Percentiles rank a stretch among this genome's conserved stretches.
Conservation (phyloP, 2,888 invertebrate species). For the Archips xylosteana region DNA sequence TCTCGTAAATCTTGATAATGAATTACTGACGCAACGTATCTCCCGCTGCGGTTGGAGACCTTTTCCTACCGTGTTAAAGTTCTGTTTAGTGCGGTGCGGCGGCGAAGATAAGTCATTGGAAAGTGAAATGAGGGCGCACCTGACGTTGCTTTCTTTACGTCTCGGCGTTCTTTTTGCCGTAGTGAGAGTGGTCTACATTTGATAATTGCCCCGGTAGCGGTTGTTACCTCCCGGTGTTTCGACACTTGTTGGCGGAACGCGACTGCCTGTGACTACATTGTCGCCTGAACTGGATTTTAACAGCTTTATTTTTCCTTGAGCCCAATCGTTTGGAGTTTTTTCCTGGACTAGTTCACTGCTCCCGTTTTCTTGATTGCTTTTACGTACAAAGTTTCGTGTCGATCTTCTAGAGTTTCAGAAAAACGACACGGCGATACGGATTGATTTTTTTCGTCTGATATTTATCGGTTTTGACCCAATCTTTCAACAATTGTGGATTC, state of each 20-base stretch:
- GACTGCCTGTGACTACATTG: conserved; percentile 34
- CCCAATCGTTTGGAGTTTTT: conserved; percentile 14
- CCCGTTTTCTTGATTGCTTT: conserved; percentile 33
- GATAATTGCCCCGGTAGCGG: conserved; percentile 81
- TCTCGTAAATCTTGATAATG: conserved; percentile 81
- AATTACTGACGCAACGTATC: conserved; percentile 60
- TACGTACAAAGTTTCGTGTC: conserved; percentile 19
- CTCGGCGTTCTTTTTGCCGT: conserved; percentile 78
- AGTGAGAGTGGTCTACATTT: conserved; percentile 85
- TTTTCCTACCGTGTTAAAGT: conserved; percentile 55
- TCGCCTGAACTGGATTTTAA: conserved; percentile 19
- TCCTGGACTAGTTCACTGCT: conserved; percentile 6
- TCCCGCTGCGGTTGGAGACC: conserved; percentile 49
- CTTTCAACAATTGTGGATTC: conserved; percentile 36
- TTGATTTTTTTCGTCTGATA: conserved; percentile 27
- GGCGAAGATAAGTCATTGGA: conserved; percentile 77
- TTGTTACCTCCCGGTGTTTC: conserved; percentile 63
- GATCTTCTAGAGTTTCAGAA: conserved; percentile 23
- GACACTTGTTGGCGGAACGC: conserved; percentile 43
- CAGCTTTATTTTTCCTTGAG: conserved; percentile 27
- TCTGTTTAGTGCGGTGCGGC: conserved; percentile 53
- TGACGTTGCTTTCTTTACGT: conserved; percentile 83
- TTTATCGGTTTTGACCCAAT: conserved; percentile 40
- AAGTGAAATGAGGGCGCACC: conserved; percentile 85
- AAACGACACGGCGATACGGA: conserved; percentile 35